Percentiles rank a stretch among this genome's conserved stretches.
Conservation (phyloP, 2,888 invertebrate genomes). For the Stomorhina lunata region DNA sequence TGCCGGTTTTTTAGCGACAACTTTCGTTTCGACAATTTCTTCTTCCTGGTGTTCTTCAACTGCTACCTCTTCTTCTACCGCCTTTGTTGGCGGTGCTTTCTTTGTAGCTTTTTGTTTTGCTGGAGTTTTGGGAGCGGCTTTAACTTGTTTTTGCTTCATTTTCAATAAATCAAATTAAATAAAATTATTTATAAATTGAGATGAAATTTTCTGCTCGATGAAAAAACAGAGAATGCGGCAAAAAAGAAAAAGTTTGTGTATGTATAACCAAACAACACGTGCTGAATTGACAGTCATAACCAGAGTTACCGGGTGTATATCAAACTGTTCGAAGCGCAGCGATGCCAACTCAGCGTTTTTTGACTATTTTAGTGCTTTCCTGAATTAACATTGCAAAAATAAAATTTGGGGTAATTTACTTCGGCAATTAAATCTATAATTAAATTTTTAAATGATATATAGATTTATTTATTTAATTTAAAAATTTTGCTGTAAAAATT, state of each 20-base stretch:
- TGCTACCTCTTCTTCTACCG: background rate
- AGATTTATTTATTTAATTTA: too few species aligned
- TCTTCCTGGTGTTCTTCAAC: background rate
- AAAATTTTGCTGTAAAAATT: too few species aligned
- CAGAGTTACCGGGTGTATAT: background rate
- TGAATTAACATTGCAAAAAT: too few species aligned
- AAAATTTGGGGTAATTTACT: too few species aligned
- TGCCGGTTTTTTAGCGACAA: background rate
- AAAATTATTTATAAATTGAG: background rate
- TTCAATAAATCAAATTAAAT: background rate
- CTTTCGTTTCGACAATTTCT: background rate
- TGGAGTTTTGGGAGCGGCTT: background rate
- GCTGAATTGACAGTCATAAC: constrained; percentile 10
- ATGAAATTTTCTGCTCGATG: background rate
- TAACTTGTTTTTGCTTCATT: constrained; percentile 54
- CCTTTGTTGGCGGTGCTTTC: background rate
- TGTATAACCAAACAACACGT: constrained; percentile 50
- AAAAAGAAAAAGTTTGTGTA: background rate
- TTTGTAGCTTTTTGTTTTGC: constrained; percentile 2
- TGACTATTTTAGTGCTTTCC: background rate
- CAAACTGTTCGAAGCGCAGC: background rate
- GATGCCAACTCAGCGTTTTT: background rate
- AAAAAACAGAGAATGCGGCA: constrained; percentile 1
- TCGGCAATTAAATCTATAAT: too few species aligned
- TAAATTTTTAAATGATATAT: too few species aligned